Evolutionary conservation across 2,113 vertebrate genomes (phyloP).

Genomic region (Syngnathoides biaculeatus): DNA sequence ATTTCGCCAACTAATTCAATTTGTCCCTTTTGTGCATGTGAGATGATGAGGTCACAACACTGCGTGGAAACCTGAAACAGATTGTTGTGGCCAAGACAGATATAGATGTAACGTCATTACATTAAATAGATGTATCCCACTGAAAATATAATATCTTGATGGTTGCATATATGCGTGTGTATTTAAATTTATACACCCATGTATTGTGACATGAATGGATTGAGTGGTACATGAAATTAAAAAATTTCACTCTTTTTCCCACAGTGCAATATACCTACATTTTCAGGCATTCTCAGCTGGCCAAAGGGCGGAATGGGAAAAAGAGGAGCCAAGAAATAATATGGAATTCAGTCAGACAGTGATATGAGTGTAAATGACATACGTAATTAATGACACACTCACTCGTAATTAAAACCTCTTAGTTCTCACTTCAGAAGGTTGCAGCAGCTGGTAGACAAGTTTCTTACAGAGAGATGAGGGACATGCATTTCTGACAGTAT

Average conservation of each 20-base stretch:
- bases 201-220: conserved; percentile 39
- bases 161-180: too few species aligned
- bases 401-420: conserved; percentile 97
- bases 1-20: conserved; percentile 74
- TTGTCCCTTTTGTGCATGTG: conserved; percentile 70
- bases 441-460: conserved; percentile 81
- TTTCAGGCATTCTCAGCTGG: conserved; percentile 49
- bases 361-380: conserved; percentile 62
- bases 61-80: conserved; percentile 55
- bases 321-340: conserved; percentile 55
- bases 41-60: conserved; percentile 74
- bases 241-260: conserved; percentile 57
- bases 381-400: conserved; percentile 86
- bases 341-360: conserved; percentile 64
- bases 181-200: too few species aligned
- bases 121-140: conserved; percentile 65
- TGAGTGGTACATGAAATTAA: conserved; percentile 63
- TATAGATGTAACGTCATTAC: conserved; percentile 70
- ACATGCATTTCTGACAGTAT: conserved; percentile 90
- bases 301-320: conserved; percentile 46
- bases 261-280: conserved; percentile 43
- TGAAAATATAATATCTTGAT: too few species aligned
- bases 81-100: conserved; percentile 56
- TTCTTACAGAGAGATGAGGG: conserved; percentile 73
- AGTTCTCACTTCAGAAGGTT: conserved; percentile 86